Base-by-base conservation (phyloP, 2,113 vertebrate genomes). In the Pollimyrus isidori region DNA sequence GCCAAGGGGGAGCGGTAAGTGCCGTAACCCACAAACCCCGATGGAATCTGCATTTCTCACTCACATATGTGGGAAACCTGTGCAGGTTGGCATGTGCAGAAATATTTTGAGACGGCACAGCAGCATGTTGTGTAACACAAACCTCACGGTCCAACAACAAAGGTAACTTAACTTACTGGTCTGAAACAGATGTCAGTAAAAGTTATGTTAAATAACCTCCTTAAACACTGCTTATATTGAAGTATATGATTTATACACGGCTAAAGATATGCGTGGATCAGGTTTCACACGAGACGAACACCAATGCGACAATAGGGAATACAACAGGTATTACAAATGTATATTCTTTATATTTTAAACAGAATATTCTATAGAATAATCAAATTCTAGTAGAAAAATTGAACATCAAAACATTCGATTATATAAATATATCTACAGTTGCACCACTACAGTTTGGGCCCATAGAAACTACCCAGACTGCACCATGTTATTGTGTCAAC, bases 1-100 rank as follows among this genome's bases (percentile, higher is more conserved):
- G 73, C 93, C 93, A 82, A 91, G 93, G 73, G 93, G 93, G 11
- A 93, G 84, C 56, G 93, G 93, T 94, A 69, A 80, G 93, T 58
- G 84, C 49, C 46, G 42, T 76, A 39, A 76, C 30, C 1, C 30
- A 39, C 30, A 76, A 76, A 30, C 69, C 30, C 11, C 3, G 58
- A 3, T n/a, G 23, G 58, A n/a, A 9, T 62, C 56, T 23, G 56
- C 9, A 7, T 62, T 7, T n/a, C 23, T 23, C 6, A 58, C 53
- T 1, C 56, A 56, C 17, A 56, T 0, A 50, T 52, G 52, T 19
- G 52, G 15, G 52, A 53, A 53, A 53, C 19, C 52, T 58, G 2
- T 58, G 53, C 53, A 0, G 53, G n/a, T n/a, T 65, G 58, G 23
- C 23, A 26, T n/a, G 2, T 62, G 23, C 0, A 26, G 23, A 62